These are phyloP conservation scores for Trissolcus japonicus DNA, from an alignment of 2,888 invertebrate species.

Conservation along the genomic window DNA sequence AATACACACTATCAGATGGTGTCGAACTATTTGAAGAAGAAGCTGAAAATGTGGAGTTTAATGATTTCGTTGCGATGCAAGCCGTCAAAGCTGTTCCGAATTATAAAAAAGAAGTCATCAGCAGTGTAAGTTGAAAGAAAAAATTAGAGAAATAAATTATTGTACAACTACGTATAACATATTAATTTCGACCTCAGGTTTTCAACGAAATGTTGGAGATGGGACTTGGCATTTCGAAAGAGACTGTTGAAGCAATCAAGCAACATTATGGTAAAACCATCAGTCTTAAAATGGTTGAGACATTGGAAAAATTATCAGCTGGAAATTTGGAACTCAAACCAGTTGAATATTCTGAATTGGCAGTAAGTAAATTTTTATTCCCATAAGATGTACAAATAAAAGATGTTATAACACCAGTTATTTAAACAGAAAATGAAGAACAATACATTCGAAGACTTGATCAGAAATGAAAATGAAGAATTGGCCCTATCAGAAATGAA, in stretches of 20 bases:
- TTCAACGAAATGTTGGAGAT: slow-evolving; percentile 20
- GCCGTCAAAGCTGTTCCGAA: slow-evolving; percentile 58
- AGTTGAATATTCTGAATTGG: slow-evolving; percentile 9
- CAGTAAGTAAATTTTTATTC: background rate
- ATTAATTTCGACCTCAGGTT: slow-evolving; percentile 31
- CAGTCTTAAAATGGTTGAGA: background rate
- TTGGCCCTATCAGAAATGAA: background rate
- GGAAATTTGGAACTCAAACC: slow-evolving; percentile 21
- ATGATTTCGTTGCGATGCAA: slow-evolving; percentile 35
- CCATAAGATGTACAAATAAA: background rate
- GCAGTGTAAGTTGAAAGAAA: slow-evolving; percentile 12
- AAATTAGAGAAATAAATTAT: no score
- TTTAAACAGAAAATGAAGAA: background rate
- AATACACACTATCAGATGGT: slow-evolving; percentile 31
- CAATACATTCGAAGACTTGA: background rate
- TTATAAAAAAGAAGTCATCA: slow-evolving; percentile 53
- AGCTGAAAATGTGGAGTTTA: slow-evolving; percentile 36
- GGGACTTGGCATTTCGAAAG: slow-evolving; percentile 40
- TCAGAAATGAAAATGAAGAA: background rate
- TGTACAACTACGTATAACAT: no score
- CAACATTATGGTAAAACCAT: background rate
- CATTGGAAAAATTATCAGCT: slow-evolving; percentile 25
- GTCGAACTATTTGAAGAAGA: slow-evolving; percentile 33
- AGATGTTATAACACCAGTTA: background rate
- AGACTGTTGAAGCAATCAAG: slow-evolving; percentile 31